Percentiles rank a stretch among this genome's conserved stretches.
Conservation (phyloP, 2,797 vertebrate genomes). For the Taenioides sp. region DNA sequence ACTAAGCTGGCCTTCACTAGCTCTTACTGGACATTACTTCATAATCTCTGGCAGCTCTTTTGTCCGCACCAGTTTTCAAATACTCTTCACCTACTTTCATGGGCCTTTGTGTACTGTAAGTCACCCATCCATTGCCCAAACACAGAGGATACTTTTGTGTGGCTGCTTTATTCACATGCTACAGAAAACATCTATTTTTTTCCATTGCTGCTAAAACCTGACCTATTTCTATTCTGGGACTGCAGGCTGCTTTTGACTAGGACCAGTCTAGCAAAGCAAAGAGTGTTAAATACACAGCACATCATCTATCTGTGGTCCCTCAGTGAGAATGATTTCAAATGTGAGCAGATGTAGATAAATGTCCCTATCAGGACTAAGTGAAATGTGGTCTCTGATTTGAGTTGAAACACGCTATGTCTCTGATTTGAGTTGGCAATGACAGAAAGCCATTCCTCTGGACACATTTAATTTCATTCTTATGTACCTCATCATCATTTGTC, state of each 20-base stretch:
- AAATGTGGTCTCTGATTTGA: not conserved
- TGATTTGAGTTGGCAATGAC: slow-evolving; percentile 24
- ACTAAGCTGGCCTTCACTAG: not conserved
- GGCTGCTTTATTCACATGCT: slow-evolving; percentile 42
- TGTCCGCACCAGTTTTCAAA: slow-evolving; percentile 21
- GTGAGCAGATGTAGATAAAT: slow-evolving; percentile 52
- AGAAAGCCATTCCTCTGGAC: slow-evolving; percentile 26
- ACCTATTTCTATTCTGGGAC: slow-evolving; percentile 58
- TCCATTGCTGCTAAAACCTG: slow-evolving; percentile 50
- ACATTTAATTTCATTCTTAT: slow-evolving; percentile 31
- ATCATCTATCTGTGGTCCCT: slow-evolving; percentile 46
- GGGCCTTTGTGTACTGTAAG: slow-evolving; percentile 31
- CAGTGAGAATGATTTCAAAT: slow-evolving; percentile 42
- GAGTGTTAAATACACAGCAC: slow-evolving; percentile 43
- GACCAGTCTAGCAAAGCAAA: slow-evolving; percentile 45
- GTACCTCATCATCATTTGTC: slow-evolving; percentile 32
- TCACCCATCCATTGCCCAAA: slow-evolving; percentile 1
- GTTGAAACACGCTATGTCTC: slow-evolving; percentile 20
- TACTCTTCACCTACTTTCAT: slow-evolving; percentile 36
- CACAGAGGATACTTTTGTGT: slow-evolving; percentile 16
- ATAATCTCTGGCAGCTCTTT: slow-evolving; percentile 45
- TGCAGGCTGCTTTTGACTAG: slow-evolving; percentile 25
- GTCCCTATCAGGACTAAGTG: slow-evolving; percentile 39
- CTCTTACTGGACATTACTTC: slow-evolving; percentile 15
- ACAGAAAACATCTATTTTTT: slow-evolving; percentile 55